Base-by-base conservation (phyloP, 2,888 invertebrate species). In the Polydrusus tereticollis region DNA sequence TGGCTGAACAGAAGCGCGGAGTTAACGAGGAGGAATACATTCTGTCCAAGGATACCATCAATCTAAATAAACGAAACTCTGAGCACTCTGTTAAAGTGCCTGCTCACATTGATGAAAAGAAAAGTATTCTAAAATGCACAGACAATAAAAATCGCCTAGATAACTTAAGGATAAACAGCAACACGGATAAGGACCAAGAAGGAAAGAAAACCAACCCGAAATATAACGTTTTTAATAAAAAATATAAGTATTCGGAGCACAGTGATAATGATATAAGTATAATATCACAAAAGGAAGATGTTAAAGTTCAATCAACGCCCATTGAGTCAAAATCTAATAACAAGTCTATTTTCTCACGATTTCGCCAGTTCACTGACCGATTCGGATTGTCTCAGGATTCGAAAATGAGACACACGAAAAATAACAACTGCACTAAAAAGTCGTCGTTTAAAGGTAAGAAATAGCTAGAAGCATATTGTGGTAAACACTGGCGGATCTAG, bases 291-390 rank as follows among this genome's bases (percentile, higher is more conserved):
- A 80, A 78, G 69, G 78, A 79, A 52, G 78, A 78, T 52, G 69
- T 57, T 59, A 77, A 77, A 73, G 72, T 74, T 65, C 59, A 68
- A 26, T 72, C 68, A 52, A 75, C 76, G 33, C 74, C 75, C n/a
- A 83, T 84, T 77, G 86, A 86, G 58, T 23, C 77, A n/a, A 81
- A 79, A 66, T 84, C 62, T 5, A 73, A 66, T 38, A 60, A n/a
- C n/a, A n/a, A 43, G 36, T 66, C 83, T 87, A 80, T 89, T 69
- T 82, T 89, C 38, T 85, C 88, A 12, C 85, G 88, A 18, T 82
- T 89, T 68, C 85, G 87, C 36, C 87, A 88, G 63, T 86, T 89
- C 71, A 88, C 89, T 2, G 89, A 89, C 78, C 84, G 88, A 18
- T 81, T 88, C 73, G 86, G 87, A 70, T 84, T 87, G 69, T 87